Percentiles rank a stretch among this genome's conserved stretches.
Evolutionary conservation across 2,113 vertebrate genomes (phyloP).

Genomic region (Hippocampus guttulatus): DNA sequence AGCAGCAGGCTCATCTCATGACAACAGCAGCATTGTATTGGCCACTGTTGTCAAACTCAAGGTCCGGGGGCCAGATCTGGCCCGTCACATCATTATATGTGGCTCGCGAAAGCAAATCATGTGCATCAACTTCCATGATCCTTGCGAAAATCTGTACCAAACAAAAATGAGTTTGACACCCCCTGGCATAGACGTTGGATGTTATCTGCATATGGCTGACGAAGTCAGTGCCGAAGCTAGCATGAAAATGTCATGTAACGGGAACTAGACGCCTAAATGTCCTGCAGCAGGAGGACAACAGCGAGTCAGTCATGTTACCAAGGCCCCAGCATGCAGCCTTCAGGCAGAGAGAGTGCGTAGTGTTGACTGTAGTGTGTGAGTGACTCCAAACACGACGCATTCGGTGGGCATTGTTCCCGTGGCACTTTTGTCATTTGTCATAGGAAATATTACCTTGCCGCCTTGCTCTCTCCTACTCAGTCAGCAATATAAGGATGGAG

Average conservation of each 20-base stretch:
- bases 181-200: too few species aligned
- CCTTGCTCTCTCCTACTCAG: conserved; percentile 2
- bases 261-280: conserved; percentile 3
- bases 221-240: not conserved
- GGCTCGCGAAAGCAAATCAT: too few species aligned
- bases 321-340: conserved; percentile 25
- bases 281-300: conserved; percentile 5
- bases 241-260: conserved; percentile 18
- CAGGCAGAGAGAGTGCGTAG: conserved; percentile 23
- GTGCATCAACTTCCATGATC: too few species aligned
- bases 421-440: conserved; percentile 30
- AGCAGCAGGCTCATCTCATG: too few species aligned
- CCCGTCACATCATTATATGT: too few species aligned
- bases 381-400: not conserved
- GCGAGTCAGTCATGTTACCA: conserved; percentile 49
- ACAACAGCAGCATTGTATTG: too few species aligned
- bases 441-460: conserved; percentile 24
- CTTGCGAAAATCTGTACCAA: too few species aligned
- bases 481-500: conserved; percentile 47
- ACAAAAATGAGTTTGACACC: too few species aligned
- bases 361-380: conserved; percentile 22
- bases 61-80: too few species aligned
- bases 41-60: too few species aligned
- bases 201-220: too few species aligned
- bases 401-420: conserved; percentile 24